Evolutionary conservation across 2,888 invertebrate species (phyloP).

Genomic region (Cinara cedri): DNA sequence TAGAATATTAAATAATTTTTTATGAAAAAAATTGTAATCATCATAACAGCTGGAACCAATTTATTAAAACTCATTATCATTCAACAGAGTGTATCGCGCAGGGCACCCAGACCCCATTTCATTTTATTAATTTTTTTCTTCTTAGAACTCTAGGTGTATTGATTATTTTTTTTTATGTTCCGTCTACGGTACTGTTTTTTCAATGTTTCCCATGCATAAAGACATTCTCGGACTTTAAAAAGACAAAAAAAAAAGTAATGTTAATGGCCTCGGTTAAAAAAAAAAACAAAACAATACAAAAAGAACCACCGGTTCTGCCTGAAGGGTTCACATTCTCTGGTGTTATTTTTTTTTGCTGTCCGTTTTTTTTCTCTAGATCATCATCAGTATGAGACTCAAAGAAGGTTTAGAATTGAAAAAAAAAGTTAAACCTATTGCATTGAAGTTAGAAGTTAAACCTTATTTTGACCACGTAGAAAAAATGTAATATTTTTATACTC

Average conservation of each 20-base stretch:
- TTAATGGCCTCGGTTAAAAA: slow-evolving; percentile 53
- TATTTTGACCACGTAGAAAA: slow-evolving; percentile 20
- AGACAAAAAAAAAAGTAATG: slow-evolving; percentile 55
- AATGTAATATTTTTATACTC: neutral
- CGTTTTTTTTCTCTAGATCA: slow-evolving; percentile 35
- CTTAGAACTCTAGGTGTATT: slow-evolving; percentile 51
- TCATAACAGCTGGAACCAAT: slow-evolving; percentile 55
- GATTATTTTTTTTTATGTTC: slow-evolving; percentile 50
- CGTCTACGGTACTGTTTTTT: slow-evolving; percentile 47
- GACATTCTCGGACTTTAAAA: slow-evolving; percentile 57
- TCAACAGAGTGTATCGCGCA: slow-evolving; percentile 34
- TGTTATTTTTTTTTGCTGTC: slow-evolving; percentile 37
- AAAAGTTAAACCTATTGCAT: slow-evolving; percentile 8
- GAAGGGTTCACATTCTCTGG: slow-evolving; percentile 56
- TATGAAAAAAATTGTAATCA: slow-evolving; percentile 33
- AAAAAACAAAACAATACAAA: slow-evolving; percentile 55
- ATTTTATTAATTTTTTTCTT: slow-evolving; percentile 47
- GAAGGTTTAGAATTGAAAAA: slow-evolving; percentile 28
- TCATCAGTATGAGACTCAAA: slow-evolving; percentile 50
- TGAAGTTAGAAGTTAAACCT: slow-evolving; percentile 33
- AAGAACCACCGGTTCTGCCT: slow-evolving; percentile 57
- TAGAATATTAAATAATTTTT: slow-evolving; percentile 14
- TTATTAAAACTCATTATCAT: slow-evolving; percentile 55
- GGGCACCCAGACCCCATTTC: slow-evolving; percentile 46
- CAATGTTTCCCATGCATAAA: slow-evolving; percentile 55